Conservation (phyloP, 2,888 invertebrate species). For the Rhyacophila evoluta region DNA sequence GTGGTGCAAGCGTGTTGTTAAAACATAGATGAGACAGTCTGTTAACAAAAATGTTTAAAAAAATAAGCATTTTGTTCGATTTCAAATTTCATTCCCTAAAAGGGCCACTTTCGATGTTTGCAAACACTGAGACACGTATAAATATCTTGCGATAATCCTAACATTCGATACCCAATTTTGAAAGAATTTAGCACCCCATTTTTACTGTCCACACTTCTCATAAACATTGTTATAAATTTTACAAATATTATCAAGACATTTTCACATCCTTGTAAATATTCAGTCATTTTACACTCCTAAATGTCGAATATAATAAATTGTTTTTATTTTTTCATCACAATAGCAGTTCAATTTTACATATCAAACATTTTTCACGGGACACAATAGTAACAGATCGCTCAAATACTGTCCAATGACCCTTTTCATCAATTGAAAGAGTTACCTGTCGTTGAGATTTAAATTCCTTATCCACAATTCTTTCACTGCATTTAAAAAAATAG, state of each 20-base stretch:
- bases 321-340: not conserved
- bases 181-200: slow-evolving; percentile 44
- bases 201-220: slow-evolving; percentile 4
- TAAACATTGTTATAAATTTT: slow-evolving; percentile 34
- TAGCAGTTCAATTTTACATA: slow-evolving; percentile 15
- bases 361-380: not conserved
- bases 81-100: not conserved
- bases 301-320: not conserved
- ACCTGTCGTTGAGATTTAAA: not conserved
- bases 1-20: not conserved
- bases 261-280: not conserved
- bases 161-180: not conserved
- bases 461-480: not conserved
- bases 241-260: not conserved
- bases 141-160: not conserved
- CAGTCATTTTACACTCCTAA: not conserved
- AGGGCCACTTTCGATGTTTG: not conserved
- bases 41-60: not conserved
- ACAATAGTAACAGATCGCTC: not conserved
- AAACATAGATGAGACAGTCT: not conserved
- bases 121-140: not conserved
- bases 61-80: not conserved
- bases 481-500: not conserved
- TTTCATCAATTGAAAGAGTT: not conserved
- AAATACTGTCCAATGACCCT: not conserved